phyloP scores from a whole-genome alignment of 1,140 invertebrate genomes.

The Microplitis mediator region DNA sequence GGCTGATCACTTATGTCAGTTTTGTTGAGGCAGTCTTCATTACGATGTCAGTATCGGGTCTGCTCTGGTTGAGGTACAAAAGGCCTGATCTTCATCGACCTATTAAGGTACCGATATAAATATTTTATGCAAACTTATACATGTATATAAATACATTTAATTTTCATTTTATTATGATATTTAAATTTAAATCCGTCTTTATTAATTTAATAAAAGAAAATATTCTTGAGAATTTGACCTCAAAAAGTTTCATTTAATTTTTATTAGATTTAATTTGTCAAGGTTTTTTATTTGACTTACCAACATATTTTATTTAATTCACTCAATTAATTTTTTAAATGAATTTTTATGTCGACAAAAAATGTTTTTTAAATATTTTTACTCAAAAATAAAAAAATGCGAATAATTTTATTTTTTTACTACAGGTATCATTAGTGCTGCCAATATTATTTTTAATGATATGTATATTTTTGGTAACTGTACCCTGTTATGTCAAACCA shows the following conservation, averaged over 20 bases:
- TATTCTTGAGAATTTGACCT: not conserved
- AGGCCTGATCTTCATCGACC: slow-evolving; percentile 72
- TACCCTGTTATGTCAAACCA: slow-evolving; percentile 80
- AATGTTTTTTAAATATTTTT: too few species aligned
- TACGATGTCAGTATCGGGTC: slow-evolving; percentile 82
- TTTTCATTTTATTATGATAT: not conserved
- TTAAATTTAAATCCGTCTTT: not conserved
- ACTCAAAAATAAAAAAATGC: too few species aligned
- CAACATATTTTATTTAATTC: not conserved
- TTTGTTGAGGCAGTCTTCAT: slow-evolving; percentile 95
- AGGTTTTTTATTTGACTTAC: not conserved
- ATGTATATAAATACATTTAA: not conserved
- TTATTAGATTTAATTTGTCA: not conserved
- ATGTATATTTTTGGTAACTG: slow-evolving; percentile 80
- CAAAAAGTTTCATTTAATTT: too few species aligned
- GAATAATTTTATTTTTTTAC: slow-evolving; percentile 28
- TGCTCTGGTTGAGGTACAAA: slow-evolving; percentile 85
- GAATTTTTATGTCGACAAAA: too few species aligned
- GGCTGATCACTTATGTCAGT: slow-evolving; percentile 90
- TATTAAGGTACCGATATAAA: slow-evolving; percentile 68
- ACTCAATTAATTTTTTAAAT: not conserved
- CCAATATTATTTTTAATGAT: slow-evolving; percentile 85
- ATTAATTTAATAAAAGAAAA: not conserved
- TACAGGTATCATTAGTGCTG: slow-evolving; percentile 71
- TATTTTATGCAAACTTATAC: slow-evolving; percentile 16